phyloP scores from a whole-genome alignment of 2,888 invertebrate species.

The Serripes groenlandicus region DNA sequence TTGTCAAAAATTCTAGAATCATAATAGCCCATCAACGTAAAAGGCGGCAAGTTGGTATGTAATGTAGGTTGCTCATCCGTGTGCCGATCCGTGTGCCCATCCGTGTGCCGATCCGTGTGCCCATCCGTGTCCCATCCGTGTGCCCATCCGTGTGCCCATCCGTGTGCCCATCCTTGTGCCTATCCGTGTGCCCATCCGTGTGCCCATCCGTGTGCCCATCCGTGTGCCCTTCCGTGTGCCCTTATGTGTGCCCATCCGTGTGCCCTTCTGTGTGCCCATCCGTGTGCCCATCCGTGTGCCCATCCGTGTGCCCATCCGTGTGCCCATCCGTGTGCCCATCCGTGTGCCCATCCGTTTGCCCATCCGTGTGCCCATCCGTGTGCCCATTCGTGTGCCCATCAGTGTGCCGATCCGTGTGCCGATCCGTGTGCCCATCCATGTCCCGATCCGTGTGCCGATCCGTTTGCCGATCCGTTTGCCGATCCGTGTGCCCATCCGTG shows the following conservation, averaged over 20 bases:
- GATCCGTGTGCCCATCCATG: not conserved
- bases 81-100: no score
- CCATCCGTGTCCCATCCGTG: no score
- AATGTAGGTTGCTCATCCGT: no score
- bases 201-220: no score
- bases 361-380: not conserved
- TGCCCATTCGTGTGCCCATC: no score
- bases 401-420: not conserved
- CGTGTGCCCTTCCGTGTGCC: not conserved
- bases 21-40: no score
- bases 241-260: not conserved
- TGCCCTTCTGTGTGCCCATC: not conserved
- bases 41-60: no score
- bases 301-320: not conserved
- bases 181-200: no score
- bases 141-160: no score
- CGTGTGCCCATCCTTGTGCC: no score
- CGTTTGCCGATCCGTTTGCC: not conserved
- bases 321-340: not conserved
- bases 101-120: no score
- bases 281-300: not conserved
- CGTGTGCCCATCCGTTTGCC: not conserved
- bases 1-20: no score
- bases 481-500: not conserved
- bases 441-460: not conserved